phyloP scores from a whole-genome alignment of 1,140 invertebrate genomes.

The Saccostrea cuccullata region DNA sequence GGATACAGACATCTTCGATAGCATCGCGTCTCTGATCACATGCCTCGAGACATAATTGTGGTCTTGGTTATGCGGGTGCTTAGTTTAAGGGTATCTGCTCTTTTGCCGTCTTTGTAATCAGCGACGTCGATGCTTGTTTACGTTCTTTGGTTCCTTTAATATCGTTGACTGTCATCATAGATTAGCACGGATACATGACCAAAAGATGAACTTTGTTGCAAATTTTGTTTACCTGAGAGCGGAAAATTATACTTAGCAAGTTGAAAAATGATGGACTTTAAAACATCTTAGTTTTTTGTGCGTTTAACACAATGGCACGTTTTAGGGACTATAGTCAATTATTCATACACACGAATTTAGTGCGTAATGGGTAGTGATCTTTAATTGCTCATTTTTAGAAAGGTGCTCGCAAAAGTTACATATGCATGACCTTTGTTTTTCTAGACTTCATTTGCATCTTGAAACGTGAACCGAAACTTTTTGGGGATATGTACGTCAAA shows the following conservation, averaged over 20 bases:
- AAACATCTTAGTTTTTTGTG: neutral
- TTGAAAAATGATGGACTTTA: neutral
- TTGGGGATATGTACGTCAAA: neutral
- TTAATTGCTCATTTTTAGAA: neutral
- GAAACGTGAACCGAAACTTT: neutral
- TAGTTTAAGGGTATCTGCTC: neutral
- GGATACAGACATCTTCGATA: slow-evolving; percentile 27
- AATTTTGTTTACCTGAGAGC: neutral
- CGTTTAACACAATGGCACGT: neutral
- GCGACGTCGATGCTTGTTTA: neutral
- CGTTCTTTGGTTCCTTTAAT: neutral
- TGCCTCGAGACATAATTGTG: neutral
- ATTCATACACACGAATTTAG: slow-evolving; percentile 31
- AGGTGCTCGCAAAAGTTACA: neutral
- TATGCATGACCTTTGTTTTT: neutral
- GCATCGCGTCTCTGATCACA: neutral
- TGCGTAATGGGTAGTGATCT: neutral
- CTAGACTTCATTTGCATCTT: neutral
- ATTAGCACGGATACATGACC: neutral
- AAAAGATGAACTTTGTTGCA: slow-evolving; percentile 31
- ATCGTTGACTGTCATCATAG: neutral
- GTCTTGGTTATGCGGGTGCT: slow-evolving; percentile 31
- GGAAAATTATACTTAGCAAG: neutral
- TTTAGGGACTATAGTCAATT: neutral
- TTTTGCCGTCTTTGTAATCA: neutral